Conservation (phyloP, 2,888 invertebrate genomes). For the Nomada fabriciana region DNA sequence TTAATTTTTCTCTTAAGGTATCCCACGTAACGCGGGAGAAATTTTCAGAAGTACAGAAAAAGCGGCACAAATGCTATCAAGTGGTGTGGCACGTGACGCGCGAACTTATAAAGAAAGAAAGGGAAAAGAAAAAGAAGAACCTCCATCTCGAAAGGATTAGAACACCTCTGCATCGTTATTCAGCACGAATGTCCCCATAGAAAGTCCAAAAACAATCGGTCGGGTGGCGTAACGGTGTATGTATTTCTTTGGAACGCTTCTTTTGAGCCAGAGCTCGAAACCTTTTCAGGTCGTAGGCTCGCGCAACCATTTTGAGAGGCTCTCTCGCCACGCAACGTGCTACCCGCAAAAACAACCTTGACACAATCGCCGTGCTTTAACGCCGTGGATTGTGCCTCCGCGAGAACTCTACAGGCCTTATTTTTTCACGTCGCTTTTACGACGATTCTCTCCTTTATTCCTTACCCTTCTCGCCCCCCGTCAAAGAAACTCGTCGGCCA, state of each 20-base stretch:
- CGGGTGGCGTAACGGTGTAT: constrained; percentile 33
- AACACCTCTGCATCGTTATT: background rate
- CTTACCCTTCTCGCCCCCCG: background rate
- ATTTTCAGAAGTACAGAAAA: too few relatives aligned
- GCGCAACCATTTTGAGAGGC: constrained; percentile 77
- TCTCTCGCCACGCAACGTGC: constrained; percentile 71
- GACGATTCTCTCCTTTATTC: background rate
- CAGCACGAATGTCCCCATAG: constrained; percentile 17
- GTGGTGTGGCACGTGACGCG: background rate
- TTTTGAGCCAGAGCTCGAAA: constrained; percentile 41
- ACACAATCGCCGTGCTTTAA: constrained; percentile 72
- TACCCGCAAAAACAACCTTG: constrained; percentile 76
- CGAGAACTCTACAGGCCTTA: constrained; percentile 45
- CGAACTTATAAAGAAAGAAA: background rate
- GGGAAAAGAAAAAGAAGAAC: too few relatives aligned
- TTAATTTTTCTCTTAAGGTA: too few relatives aligned
- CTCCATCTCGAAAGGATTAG: background rate
- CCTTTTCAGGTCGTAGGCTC: constrained; percentile 52
- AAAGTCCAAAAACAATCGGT: constrained; percentile 36
- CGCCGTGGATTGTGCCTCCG: constrained; percentile 53
- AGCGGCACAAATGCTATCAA: too few relatives aligned
- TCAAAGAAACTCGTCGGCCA: background rate
- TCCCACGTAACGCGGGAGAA: too few relatives aligned
- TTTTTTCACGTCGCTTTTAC: constrained; percentile 31
- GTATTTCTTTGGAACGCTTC: constrained; percentile 40